Conservation (phyloP, 2,888 invertebrate genomes). For the Amblyjoppa proteus region DNA sequence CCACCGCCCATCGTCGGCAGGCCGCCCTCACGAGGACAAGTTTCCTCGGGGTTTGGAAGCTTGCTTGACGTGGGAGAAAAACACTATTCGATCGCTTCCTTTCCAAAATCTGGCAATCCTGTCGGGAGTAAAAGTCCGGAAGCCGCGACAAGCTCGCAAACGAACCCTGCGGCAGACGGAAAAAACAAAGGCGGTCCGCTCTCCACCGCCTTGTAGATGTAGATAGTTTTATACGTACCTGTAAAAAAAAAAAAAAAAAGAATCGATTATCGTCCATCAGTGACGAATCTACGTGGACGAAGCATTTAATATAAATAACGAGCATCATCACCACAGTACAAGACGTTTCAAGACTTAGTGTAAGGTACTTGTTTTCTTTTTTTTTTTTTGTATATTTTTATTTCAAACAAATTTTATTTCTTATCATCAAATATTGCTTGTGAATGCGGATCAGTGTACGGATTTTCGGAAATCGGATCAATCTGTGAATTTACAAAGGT, state of each 20-base stretch:
- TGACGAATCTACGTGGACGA: slow-evolving; percentile 8
- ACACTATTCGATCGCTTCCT: slow-evolving; percentile 41
- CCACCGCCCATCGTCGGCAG: slow-evolving; percentile 68
- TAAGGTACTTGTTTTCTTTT: slow-evolving; percentile 40
- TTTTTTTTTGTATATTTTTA: slow-evolving; percentile 62
- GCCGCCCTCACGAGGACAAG: slow-evolving; percentile 76
- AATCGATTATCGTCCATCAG: slow-evolving; percentile 20
- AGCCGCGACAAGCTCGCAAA: slow-evolving; percentile 69
- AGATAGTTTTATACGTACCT: slow-evolving; percentile 11
- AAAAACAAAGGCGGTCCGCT: slow-evolving; percentile 67
- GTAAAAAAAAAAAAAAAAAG: background rate
- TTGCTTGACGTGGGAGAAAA: slow-evolving; percentile 74
- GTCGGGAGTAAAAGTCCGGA: slow-evolving; percentile 69
- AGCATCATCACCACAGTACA: slow-evolving; percentile 48
- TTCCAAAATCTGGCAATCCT: slow-evolving; percentile 44
- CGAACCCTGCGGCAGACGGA: slow-evolving; percentile 69
- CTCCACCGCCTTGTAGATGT: slow-evolving; percentile 78
- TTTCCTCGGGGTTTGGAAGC: slow-evolving; percentile 80
- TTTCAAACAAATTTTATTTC: slow-evolving; percentile 61
- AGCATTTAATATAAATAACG: slow-evolving; percentile 32
- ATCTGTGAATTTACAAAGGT: no score
- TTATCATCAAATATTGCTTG: slow-evolving; percentile 20
- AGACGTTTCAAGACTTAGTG: slow-evolving; percentile 36
- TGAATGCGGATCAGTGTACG: slow-evolving; percentile 2
- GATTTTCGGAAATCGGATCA: background rate